Conservation (phyloP, 2,888 invertebrate genomes). For the Carcina quercana region DNA sequence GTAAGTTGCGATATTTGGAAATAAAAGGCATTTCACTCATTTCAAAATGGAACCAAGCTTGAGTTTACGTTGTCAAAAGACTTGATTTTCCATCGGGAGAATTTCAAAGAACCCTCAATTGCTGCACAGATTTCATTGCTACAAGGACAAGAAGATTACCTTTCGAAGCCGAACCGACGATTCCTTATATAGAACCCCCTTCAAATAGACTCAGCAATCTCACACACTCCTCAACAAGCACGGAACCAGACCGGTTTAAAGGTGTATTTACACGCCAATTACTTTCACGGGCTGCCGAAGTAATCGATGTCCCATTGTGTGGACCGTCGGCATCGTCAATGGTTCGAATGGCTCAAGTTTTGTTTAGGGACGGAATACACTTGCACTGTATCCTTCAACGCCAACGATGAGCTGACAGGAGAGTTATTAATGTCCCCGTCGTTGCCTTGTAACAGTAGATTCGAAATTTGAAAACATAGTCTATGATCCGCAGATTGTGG, state of each 20-base stretch:
- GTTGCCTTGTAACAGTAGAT: constrained; percentile 27
- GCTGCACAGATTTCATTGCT: no score
- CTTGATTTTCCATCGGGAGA: no score
- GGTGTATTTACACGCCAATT: constrained; percentile 41
- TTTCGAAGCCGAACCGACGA: no score
- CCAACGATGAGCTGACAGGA: constrained; percentile 30
- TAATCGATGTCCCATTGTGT: constrained; percentile 49
- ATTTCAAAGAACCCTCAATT: no score
- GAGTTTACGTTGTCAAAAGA: no score
- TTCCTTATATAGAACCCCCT: no score
- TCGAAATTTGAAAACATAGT: constrained; percentile 29
- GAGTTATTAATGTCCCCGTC: constrained; percentile 43
- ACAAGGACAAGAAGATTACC: no score
- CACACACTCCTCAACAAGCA: no score
- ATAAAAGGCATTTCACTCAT: no score
- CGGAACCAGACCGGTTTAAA: constrained; percentile 17
- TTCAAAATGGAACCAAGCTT: no score
- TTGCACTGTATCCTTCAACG: constrained; percentile 41
- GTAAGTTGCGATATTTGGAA: no score
- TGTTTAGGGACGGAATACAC: constrained; percentile 32
- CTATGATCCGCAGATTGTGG: not conserved
- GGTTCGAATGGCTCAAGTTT: constrained; percentile 20
- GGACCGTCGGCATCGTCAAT: constrained; percentile 20
- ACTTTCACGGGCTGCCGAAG: constrained; percentile 37
- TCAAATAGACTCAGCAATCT: no score